A percentile compares a stretch with the other conserved stretches of the same genome.
phyloP scores from a whole-genome alignment of 1,140 invertebrate genomes.

The Orussus abietinus region DNA sequence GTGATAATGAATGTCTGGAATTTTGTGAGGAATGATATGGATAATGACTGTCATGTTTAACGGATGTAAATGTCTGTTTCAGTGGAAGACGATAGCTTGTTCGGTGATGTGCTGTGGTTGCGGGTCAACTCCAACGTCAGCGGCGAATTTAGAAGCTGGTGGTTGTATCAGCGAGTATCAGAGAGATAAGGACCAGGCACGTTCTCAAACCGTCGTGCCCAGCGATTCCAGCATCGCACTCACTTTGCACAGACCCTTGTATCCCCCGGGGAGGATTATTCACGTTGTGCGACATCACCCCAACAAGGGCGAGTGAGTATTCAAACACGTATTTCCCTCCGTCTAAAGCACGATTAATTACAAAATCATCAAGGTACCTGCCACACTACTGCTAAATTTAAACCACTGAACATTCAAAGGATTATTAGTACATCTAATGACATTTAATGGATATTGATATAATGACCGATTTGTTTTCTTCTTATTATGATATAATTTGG shows the following conservation, averaged over 20 bases:
- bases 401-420: too few relatives aligned
- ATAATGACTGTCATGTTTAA: neutral
- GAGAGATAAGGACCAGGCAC: constrained; percentile 58
- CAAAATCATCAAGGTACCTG: too few relatives aligned
- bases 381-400: too few relatives aligned
- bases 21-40: neutral
- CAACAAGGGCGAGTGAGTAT: constrained; percentile 73
- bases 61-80: constrained; percentile 28
- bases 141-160: constrained; percentile 62
- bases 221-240: constrained; percentile 70
- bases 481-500: too few relatives aligned
- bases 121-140: constrained; percentile 64
- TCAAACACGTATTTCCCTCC: too few relatives aligned
- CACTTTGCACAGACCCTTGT: constrained; percentile 77
- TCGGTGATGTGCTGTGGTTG: constrained; percentile 77
- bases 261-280: constrained; percentile 84
- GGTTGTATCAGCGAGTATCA: constrained; percentile 64
- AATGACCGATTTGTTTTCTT: too few relatives aligned
- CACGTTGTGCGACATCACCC: constrained; percentile 88
- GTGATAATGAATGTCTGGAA: too few relatives aligned
- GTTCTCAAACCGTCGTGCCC: constrained; percentile 63
- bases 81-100: constrained; percentile 88
- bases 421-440: too few relatives aligned
- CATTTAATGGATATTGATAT: too few relatives aligned
- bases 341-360: too few relatives aligned